These are phyloP conservation scores for Tonatia bakeri DNA, from an alignment of 2,113 vertebrate genomes.

Conservation along the genomic window DNA sequence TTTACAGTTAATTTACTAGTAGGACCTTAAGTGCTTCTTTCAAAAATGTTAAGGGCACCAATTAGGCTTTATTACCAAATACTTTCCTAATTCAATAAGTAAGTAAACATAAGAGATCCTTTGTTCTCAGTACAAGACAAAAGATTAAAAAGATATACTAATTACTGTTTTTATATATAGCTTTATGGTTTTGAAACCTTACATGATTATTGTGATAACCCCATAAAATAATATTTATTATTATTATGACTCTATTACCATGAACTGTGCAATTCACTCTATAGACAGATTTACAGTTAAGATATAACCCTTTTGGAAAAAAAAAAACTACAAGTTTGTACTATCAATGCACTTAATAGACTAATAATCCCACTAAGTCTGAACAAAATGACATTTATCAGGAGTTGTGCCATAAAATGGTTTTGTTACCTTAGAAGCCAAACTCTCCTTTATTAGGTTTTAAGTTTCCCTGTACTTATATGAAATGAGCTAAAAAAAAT, in stretches of 20 bases:
- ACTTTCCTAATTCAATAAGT: background rate
- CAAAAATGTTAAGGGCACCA: background rate
- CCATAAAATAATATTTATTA: background rate
- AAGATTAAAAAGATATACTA: background rate
- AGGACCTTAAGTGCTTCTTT: background rate
- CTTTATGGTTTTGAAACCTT: background rate
- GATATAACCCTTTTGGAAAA: background rate
- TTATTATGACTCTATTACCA: background rate
- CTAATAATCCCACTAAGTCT: background rate
- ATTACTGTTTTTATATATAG: background rate
- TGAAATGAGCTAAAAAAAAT: constrained; percentile 2
- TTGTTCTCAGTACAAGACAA: background rate
- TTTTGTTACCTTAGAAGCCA: background rate
- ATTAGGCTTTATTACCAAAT: background rate
- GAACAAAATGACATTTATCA: background rate
- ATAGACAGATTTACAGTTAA: background rate
- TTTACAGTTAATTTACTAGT: background rate
- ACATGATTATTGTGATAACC: background rate
- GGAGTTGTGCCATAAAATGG: background rate
- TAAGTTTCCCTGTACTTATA: background rate
- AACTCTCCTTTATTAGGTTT: background rate
- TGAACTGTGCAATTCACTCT: background rate
- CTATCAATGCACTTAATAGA: background rate
- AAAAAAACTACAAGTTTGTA: constrained; percentile 20
- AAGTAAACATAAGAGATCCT: background rate